A percentile compares a stretch with the other conserved stretches of the same genome.
These are phyloP conservation scores for Trematocara unimaculatum DNA, from an alignment of 2,113 vertebrate species.

Conservation along the genomic window DNA sequence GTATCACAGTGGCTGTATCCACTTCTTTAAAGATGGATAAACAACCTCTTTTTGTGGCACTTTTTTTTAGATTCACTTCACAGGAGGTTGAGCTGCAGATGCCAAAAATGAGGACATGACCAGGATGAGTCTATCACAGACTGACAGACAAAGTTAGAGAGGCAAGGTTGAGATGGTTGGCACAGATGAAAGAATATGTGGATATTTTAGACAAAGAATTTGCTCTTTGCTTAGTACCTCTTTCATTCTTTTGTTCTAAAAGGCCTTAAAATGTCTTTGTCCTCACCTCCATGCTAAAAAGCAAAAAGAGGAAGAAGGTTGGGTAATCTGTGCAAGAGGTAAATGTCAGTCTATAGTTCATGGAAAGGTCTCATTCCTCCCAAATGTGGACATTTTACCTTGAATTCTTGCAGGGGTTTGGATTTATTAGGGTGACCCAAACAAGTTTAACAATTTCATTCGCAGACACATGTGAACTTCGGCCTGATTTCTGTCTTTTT, in stretches of 20 bases:
- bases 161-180: neutral
- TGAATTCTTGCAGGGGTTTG: neutral
- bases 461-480: neutral
- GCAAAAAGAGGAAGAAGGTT: neutral
- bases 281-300: neutral
- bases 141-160: neutral
- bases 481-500: neutral
- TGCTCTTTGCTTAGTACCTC: neutral
- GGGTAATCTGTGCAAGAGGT: neutral
- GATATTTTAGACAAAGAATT: neutral
- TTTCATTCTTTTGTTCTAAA: neutral
- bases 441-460: neutral
- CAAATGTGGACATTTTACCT: neutral
- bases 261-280: neutral
- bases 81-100: neutral
- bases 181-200: neutral
- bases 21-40: neutral
- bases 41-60: neutral
- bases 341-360: neutral
- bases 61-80: neutral
- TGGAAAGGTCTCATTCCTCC: neutral
- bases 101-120: neutral
- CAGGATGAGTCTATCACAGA: neutral
- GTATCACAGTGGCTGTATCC: neutral
- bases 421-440: neutral